Base-by-base conservation (phyloP, 2,113 vertebrate species). In the Elanus axillaris region DNA sequence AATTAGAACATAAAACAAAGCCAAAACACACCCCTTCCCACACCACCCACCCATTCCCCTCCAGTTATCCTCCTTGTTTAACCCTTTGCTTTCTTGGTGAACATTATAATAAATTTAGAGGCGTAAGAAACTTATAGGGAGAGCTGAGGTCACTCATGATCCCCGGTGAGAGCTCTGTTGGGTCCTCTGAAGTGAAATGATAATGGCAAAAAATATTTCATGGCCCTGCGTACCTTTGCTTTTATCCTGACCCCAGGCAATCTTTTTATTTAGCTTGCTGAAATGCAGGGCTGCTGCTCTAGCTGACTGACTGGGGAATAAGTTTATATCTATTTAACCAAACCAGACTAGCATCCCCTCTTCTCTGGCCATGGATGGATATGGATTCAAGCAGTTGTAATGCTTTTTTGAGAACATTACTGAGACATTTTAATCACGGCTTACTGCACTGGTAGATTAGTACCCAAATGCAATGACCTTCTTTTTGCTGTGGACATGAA, bases 371-470 rank as follows among this genome's bases (percentile, higher is more conserved):
- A 93, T 43, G 86, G 95, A 96, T 92, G 91, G 94, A 96, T 86
- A 82, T 72, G 73, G 96, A 96, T 83, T 95, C 95, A 84, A 88
- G 86, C 92, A 94, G 92, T 94, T 96, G 94, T 92, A 96, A 78
- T 85, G 95, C 52, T 81, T 88, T 94, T 58, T 75, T 62, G 93
- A 94, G 91, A 86, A 80, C 21, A 62, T 88, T 87, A 88, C 89
- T 5, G 43, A 91, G 83, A 77, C 52, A 50, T 81, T 97, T 97
- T 97, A 97, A 97, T 97, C 96, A 97, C 68, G 93, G 88, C 81
- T 96, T 97, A 78, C 95, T 97, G 97, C 96, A 96, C 94, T 96
- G 91, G 88, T 91, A 95, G 78, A 96, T 97, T 97, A 87, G 73
- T 94, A 95, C 92, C 95, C 59, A 79, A 96, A 92, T 56, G 77